Evolutionary conservation across 1,140 invertebrate species (phyloP).

Genomic region (Caenorhabditis inopinata): DNA sequence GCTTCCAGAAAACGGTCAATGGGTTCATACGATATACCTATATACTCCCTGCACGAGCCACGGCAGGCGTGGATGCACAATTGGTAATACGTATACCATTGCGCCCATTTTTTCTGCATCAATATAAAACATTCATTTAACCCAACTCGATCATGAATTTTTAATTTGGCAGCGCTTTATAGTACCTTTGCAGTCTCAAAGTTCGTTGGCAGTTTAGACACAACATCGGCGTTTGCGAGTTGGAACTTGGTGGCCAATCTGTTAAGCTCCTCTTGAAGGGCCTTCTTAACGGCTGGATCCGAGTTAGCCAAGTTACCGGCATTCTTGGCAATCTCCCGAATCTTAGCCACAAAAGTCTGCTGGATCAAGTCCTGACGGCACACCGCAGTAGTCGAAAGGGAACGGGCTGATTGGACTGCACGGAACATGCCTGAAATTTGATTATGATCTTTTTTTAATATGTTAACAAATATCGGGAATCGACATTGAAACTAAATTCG

Average conservation of each 20-base stretch:
- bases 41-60: no score
- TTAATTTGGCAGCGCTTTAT: neutral
- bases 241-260: conserved; percentile 63
- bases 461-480: no score
- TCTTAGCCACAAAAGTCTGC: conserved; percentile 51
- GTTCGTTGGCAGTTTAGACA: conserved; percentile 58
- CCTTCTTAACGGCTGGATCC: conserved; percentile 58
- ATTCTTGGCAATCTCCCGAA: conserved; percentile 49
- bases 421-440: conserved; percentile 39
- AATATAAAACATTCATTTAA: no score
- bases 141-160: neutral
- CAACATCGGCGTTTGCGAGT: conserved; percentile 59
- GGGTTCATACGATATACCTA: no score
- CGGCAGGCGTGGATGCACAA: no score
- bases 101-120: no score
- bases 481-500: no score
- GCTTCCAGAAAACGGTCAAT: no score
- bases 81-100: no score
- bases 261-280: conserved; percentile 63
- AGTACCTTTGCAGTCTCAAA: conserved; percentile 56
- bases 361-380: conserved; percentile 42
- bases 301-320: conserved; percentile 44
- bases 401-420: conserved; percentile 33
- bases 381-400: conserved; percentile 30
- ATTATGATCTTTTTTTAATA: neutral